phyloP scores from a whole-genome alignment of 2,113 vertebrate genomes.

The Gila orcuttii region DNA sequence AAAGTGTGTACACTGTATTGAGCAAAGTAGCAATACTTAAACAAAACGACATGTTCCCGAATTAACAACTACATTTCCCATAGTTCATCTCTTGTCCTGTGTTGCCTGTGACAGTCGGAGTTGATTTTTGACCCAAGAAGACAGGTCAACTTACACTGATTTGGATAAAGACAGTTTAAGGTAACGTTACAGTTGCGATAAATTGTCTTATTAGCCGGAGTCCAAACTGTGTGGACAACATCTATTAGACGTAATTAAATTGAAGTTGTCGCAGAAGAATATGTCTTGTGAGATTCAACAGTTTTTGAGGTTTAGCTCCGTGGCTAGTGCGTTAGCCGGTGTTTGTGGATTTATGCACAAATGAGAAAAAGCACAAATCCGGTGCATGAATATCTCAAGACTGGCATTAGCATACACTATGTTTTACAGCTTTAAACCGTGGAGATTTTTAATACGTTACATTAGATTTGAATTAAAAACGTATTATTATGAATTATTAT shows the following conservation, averaged over 20 bases:
- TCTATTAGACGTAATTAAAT: background rate
- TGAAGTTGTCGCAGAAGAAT: background rate
- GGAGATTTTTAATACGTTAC: background rate
- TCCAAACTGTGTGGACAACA: background rate
- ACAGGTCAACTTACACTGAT: background rate
- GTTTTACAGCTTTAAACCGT: background rate
- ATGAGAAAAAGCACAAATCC: background rate
- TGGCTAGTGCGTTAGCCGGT: conserved; percentile 4
- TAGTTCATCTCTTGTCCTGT: background rate
- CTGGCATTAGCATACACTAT: background rate
- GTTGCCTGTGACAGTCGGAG: background rate
- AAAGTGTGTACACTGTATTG: background rate
- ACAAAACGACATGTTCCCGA: background rate
- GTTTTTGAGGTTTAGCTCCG: conserved; percentile 20
- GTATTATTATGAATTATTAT: background rate
- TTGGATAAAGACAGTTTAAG: conserved; percentile 3
- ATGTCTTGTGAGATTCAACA: background rate
- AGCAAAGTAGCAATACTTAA: background rate
- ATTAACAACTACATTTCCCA: conserved; percentile 40
- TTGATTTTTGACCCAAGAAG: conserved; percentile 26
- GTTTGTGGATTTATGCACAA: background rate
- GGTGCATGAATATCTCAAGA: background rate
- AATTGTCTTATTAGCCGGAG: background rate
- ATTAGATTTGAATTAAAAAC: background rate
- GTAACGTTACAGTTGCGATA: background rate